Conservation (phyloP, 2,888 invertebrate genomes). For the Lordiphosa andalusiaca region DNA sequence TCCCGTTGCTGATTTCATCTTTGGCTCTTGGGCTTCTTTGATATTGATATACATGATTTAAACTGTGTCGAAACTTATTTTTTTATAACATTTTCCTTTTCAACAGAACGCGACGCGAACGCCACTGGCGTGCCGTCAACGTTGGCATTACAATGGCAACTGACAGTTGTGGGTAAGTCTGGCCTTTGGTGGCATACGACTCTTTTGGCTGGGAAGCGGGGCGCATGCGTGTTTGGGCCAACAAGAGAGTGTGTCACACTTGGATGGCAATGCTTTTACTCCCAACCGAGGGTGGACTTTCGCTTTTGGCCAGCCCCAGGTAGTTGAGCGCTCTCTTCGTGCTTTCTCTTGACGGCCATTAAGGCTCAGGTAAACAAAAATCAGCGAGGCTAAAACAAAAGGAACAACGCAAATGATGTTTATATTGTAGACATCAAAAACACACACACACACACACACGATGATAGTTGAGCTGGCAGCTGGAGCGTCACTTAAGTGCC, state of each 20-base stretch:
- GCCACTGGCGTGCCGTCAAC: slow-evolving; percentile 63
- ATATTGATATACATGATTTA: slow-evolving; percentile 68
- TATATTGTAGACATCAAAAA: slow-evolving; percentile 68
- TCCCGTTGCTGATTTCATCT: slow-evolving; percentile 73
- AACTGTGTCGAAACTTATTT: slow-evolving; percentile 17
- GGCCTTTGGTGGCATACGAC: background rate
- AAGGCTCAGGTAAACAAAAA: slow-evolving; percentile 68
- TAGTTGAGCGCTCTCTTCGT: background rate
- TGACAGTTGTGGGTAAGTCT: slow-evolving; percentile 21
- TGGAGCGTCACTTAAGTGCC: slow-evolving; percentile 72
- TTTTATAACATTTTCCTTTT: slow-evolving; percentile 13
- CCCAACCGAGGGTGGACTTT: slow-evolving; percentile 48
- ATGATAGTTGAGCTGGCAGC: slow-evolving; percentile 58
- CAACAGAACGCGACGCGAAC: slow-evolving; percentile 61
- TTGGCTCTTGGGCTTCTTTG: slow-evolving; percentile 65
- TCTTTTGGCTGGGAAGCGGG: slow-evolving; percentile 12
- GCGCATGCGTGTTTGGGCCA: slow-evolving; percentile 22
- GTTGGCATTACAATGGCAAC: slow-evolving; percentile 73
- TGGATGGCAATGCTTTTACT: slow-evolving; percentile 42
- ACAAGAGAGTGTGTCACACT: slow-evolving; percentile 9
- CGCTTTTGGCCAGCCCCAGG: slow-evolving; percentile 40
- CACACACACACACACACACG: slow-evolving; percentile 38
- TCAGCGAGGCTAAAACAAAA: slow-evolving; percentile 68
- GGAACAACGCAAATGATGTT: slow-evolving; percentile 72
- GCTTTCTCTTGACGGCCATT: slow-evolving; percentile 39